These are phyloP conservation scores for Alectoris magna DNA, from an alignment of 2,797 vertebrate genomes.

Conservation along the genomic window DNA sequence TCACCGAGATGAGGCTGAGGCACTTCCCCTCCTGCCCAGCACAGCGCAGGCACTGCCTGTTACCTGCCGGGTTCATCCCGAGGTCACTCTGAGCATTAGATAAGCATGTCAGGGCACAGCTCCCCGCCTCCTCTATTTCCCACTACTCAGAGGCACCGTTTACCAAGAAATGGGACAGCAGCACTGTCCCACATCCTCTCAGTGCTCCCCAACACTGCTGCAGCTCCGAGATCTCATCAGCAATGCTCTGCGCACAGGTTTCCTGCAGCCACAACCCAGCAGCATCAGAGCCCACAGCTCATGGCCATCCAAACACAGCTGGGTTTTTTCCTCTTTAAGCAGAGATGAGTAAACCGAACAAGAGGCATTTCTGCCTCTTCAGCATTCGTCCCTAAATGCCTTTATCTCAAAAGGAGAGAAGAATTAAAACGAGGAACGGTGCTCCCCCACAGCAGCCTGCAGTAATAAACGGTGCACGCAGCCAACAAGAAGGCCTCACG, in stretches of 20 bases:
- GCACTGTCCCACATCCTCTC: background rate
- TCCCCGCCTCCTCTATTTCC: background rate
- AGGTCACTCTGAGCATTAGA: background rate
- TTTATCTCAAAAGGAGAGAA: background rate
- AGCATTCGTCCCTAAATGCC: background rate
- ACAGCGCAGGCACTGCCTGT: background rate
- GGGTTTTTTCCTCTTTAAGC: background rate
- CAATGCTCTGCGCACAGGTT: background rate
- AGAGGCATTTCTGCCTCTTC: background rate
- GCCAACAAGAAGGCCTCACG: background rate
- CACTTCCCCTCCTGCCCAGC: background rate
- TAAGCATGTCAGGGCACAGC: background rate
- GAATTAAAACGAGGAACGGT: background rate
- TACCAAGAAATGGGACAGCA: background rate
- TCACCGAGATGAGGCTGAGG: background rate
- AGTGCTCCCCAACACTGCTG: background rate
- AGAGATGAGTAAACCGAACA: fast-evolving
- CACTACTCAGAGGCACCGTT: background rate
- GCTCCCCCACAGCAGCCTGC: background rate
- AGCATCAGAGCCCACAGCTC: background rate
- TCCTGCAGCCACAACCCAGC: fast-evolving
- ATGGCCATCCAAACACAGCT: fast-evolving
- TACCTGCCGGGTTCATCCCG: background rate
- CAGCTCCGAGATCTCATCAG: background rate
- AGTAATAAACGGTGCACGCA: background rate